Base-by-base conservation (phyloP, 2,797 vertebrate genomes). In the Hippoglossus hippoglossus region DNA sequence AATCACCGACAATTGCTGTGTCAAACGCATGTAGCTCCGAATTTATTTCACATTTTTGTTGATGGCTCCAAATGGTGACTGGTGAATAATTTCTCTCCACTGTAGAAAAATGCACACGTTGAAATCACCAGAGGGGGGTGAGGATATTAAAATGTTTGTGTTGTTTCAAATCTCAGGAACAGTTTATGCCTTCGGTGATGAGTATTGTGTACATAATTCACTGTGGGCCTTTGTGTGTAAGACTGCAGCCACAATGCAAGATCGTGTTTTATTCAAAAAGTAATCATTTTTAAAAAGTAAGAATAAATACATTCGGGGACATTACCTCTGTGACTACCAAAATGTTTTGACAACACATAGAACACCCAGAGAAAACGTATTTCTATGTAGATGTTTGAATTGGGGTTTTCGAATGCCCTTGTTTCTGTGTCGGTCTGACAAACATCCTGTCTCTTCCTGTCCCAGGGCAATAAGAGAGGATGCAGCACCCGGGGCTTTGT, bases 31-130 rank as follows among this genome's bases (percentile, higher is more conserved):
- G 84, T 77, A 84, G 74, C 72, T 80, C 82, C 75, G 82, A 41
- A 88, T 90, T 83, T 89, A 85, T 91, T 87, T 86, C 68, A 79
- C 82, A 80, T 81, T 82, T 81, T 63, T 59, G 66, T 75, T 39
- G 80, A 87, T 83, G 39, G 87, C 83, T 81, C 61, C 67, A 75
- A 86, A 88, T 75, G 65, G 72, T 47, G 74, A 79, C 70, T 80
- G 66, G 47, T 78, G 76, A 82, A 80, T 82, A 72, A 87, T 86
- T 87, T 70, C 79, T 59, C 59, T 53, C 68, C 58, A 54, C 60
- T 77, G 68, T 6, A 52, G 71, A 79, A 62, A 85, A 81, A 83
- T 61, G 76, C 75, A 84, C 61, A 71, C 76, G 78, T 73, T 76
- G 47, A 84, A 70, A 75, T 52, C 71, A 81, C 54, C 47, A 28